These are phyloP conservation scores for Ifrita kowaldi DNA, from an alignment of 2,113 vertebrate species.

Conservation along the genomic window DNA sequence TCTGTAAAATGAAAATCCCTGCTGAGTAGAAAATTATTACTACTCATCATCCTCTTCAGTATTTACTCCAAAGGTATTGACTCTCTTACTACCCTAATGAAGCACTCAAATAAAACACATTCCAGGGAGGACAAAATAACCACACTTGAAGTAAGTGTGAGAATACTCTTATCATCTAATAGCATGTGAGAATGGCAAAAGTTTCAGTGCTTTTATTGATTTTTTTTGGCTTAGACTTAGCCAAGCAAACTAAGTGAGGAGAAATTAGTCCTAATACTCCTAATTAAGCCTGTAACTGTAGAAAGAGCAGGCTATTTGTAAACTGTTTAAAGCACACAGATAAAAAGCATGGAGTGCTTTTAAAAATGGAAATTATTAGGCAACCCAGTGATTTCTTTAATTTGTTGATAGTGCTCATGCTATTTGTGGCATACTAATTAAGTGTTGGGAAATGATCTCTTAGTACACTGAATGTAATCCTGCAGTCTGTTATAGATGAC, in stretches of 20 bases:
- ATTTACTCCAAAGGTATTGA: not conserved
- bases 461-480: not conserved
- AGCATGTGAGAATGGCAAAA: not conserved
- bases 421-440: slow-evolving; percentile 28
- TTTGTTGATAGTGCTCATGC: not conserved
- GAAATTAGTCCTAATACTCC: not conserved
- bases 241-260: not conserved
- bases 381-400: not conserved
- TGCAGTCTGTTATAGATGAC: not conserved
- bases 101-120: not conserved
- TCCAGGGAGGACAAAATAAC: not conserved
- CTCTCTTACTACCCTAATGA: not conserved
- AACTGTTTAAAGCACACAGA: not conserved
- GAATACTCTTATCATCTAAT: not conserved
- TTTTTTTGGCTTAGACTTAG: not conserved
- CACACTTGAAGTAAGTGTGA: slow-evolving; percentile 25
- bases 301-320: not conserved
- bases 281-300: not conserved
- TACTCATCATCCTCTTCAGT: not conserved
- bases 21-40: not conserved
- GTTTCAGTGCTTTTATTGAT: not conserved
- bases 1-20: not conserved
- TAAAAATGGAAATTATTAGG: not conserved
- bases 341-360: not conserved
- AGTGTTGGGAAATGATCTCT: not conserved